Evolutionary conservation across 2,113 vertebrate species (phyloP).

Genomic region (Eira barbara): DNA sequence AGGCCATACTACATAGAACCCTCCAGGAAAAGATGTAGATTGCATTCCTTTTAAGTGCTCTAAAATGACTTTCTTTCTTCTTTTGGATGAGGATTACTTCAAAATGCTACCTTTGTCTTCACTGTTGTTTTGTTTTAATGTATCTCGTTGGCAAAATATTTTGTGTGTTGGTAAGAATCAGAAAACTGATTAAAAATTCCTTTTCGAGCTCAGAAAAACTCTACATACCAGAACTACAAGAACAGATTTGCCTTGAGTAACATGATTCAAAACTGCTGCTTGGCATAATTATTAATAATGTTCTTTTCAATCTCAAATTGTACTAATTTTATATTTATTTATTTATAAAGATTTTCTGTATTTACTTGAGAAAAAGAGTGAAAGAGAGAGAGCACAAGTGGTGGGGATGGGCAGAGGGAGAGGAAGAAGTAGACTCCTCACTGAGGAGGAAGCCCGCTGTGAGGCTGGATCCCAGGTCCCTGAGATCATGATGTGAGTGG

Average conservation of each 20-base stretch:
- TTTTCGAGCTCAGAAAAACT: neutral
- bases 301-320: neutral
- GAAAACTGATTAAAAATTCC: neutral
- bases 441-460: rapidly evolving
- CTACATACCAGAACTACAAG: neutral
- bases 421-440: neutral
- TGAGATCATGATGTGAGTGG: neutral
- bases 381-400: neutral
- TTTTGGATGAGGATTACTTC: neutral
- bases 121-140: neutral
- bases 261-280: neutral
- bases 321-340: neutral
- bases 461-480: neutral
- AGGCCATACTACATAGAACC: too few relatives aligned
- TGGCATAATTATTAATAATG: neutral
- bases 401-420: neutral
- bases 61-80: neutral
- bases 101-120: neutral
- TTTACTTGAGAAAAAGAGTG: neutral
- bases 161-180: neutral
- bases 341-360: neutral
- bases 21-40: neutral
- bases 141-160: neutral
- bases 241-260: neutral
- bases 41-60: neutral